phyloP scores from a whole-genome alignment of 92 coral and sea anemone genomes.

The Bergia puertoricense region DNA sequence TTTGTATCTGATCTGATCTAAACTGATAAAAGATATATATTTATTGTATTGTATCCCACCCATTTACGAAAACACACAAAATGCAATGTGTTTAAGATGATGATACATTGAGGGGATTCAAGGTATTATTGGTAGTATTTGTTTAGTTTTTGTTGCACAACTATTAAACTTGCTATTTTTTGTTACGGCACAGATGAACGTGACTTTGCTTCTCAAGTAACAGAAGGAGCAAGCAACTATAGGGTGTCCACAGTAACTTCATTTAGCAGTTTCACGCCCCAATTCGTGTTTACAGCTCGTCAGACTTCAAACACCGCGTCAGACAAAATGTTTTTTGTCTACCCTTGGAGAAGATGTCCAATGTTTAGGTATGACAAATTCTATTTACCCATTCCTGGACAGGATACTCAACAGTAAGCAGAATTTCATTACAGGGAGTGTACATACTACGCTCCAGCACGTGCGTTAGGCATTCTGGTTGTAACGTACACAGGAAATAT shows the following conservation, averaged over 20 bases:
- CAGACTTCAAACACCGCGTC: conserved; percentile 19
- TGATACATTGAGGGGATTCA: too few species aligned
- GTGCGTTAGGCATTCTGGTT: too few species aligned
- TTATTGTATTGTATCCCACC: too few species aligned
- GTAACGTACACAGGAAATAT: too few species aligned
- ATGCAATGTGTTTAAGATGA: too few species aligned
- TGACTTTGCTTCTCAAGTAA: conserved; percentile 24
- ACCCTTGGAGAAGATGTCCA: conserved; percentile 4
- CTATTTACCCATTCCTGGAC: neutral
- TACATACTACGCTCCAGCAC: too few species aligned
- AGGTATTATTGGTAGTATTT: too few species aligned
- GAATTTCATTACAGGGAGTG: neutral
- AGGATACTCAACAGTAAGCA: neutral
- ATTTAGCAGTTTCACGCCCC: conserved; percentile 13
- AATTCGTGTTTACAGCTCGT: conserved; percentile 26
- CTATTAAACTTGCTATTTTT: neutral
- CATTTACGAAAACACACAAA: too few species aligned
- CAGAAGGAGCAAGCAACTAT: conserved; percentile 9
- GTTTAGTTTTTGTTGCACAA: neutral
- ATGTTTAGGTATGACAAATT: neutral
- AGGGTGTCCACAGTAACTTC: conserved; percentile 18
- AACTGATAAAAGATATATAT: too few species aligned
- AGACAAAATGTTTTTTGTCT: conserved; percentile 23
- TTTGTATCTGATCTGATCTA: too few species aligned
- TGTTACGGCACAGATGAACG: conserved; percentile 22